These are phyloP conservation scores for Myiotriccus ornatus DNA, from an alignment of 2,797 vertebrate genomes.

Conservation along the genomic window DNA sequence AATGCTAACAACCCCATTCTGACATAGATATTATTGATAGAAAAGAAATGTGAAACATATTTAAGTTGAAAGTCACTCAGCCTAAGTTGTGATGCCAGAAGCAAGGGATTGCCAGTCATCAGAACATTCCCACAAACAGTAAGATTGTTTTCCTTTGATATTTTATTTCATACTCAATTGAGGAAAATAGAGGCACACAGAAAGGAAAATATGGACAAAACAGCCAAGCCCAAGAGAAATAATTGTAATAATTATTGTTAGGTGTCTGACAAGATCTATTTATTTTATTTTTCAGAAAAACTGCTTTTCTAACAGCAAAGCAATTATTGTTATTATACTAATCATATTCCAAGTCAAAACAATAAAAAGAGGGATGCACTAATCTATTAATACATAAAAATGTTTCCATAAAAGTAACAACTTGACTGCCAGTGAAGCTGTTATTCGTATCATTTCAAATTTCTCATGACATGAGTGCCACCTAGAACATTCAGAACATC, in stretches of 20 bases:
- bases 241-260: neutral
- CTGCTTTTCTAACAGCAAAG: neutral
- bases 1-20: slow-evolving; percentile 23
- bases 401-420: neutral
- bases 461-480: neutral
- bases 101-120: neutral
- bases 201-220: neutral
- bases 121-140: neutral
- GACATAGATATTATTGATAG: neutral
- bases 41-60: neutral
- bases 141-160: neutral
- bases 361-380: neutral
- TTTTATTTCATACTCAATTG: neutral
- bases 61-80: neutral
- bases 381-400: neutral
- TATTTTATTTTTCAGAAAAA: neutral
- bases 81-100: neutral
- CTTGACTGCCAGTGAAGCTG: neutral
- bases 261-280: neutral
- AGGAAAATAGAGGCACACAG: neutral
- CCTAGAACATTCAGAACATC: neutral
- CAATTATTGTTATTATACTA: neutral
- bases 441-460: neutral
- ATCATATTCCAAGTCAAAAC: neutral
- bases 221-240: neutral